phyloP scores from a whole-genome alignment of 2,888 invertebrate genomes.

The Harmothoe impar region DNA sequence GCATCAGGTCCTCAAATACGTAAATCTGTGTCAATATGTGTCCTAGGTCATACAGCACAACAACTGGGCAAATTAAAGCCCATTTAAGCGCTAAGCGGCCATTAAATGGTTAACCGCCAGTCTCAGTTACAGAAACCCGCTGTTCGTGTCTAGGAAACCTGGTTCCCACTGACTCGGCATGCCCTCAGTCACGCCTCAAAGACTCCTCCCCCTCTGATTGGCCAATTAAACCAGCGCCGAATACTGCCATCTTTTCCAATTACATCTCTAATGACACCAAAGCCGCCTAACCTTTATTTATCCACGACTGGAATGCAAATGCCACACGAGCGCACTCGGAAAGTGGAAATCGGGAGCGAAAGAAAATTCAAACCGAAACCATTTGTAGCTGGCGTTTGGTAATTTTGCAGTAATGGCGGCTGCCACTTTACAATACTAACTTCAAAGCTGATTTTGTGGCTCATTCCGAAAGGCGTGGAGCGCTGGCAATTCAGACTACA shows the following conservation, averaged over 20 bases:
- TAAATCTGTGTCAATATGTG: too few species aligned
- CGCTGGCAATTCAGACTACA: neutral
- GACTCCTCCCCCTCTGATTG: neutral
- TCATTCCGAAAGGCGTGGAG: neutral
- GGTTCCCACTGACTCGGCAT: neutral
- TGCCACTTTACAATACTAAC: conserved; percentile 14
- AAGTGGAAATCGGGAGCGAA: neutral
- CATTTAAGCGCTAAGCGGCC: too few species aligned
- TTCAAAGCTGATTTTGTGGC: neutral
- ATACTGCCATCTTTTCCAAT: conserved; percentile 50
- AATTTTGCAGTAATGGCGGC: conserved; percentile 32
- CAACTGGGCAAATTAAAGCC: too few species aligned
- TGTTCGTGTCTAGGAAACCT: neutral
- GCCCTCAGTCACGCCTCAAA: conserved; percentile 26
- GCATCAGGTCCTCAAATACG: too few species aligned
- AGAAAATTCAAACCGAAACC: neutral
- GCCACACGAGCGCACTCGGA: neutral
- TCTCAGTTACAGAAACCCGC: neutral
- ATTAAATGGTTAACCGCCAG: too few species aligned
- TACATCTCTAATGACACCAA: neutral
- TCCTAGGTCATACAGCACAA: too few species aligned
- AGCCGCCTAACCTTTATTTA: conserved; percentile 16
- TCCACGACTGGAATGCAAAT: neutral
- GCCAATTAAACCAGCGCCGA: conserved; percentile 26
- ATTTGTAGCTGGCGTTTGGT: conserved; percentile 22